Evolutionary conservation across 1,140 invertebrate species (phyloP).

Genomic region (Ips typographus): DNA sequence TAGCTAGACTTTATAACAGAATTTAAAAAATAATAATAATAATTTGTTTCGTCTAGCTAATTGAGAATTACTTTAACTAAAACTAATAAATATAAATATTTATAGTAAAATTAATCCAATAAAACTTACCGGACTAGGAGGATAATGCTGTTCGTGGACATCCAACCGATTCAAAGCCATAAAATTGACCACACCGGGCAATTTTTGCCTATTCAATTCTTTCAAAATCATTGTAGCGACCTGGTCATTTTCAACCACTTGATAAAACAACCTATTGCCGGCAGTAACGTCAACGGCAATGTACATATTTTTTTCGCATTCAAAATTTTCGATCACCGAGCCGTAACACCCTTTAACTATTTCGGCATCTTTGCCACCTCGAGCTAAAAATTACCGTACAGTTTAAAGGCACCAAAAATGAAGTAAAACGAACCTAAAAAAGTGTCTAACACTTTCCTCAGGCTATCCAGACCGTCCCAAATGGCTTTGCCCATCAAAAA

Average conservation of each 20-base stretch:
- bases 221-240: constrained; percentile 97
- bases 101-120: too few relatives aligned
- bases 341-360: constrained; percentile 91
- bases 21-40: too few relatives aligned
- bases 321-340: constrained; percentile 96
- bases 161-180: constrained; percentile 98
- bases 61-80: too few relatives aligned
- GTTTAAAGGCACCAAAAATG: not conserved
- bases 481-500: constrained; percentile 98
- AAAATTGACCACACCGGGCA: constrained; percentile 98
- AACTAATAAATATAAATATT: too few relatives aligned
- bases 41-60: too few relatives aligned
- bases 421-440: constrained; percentile 58
- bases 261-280: constrained; percentile 95
- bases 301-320: constrained; percentile 95
- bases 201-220: constrained; percentile 93
- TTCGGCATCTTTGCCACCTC: constrained; percentile 74
- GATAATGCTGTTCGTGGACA: constrained; percentile 86
- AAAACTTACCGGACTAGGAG: constrained; percentile 76
- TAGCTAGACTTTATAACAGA: too few relatives aligned
- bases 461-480: constrained; percentile 93
- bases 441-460: constrained; percentile 91
- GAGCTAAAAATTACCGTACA: constrained; percentile 51
- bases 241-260: constrained; percentile 96
- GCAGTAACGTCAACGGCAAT: constrained; percentile 99